Evolutionary conservation across 2,888 invertebrate species (phyloP), one percentile per base, ranked within the genome.

Genomic region (Epinotia bilunana): DNA sequence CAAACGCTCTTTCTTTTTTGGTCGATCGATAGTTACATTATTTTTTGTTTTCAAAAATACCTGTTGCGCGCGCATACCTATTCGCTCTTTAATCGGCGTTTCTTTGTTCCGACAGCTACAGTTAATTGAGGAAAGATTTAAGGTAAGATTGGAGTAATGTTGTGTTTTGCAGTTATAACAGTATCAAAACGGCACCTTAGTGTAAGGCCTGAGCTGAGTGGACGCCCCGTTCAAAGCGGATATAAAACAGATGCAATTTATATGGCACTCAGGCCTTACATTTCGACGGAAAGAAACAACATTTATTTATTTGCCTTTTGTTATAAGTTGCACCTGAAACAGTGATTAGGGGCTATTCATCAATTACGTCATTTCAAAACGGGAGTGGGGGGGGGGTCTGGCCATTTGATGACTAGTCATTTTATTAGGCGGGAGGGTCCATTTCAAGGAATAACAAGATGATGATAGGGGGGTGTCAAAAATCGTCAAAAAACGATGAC

Each of bases 11-110:
- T 1, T 23, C 1, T 23, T 18, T 16, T 46, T 2, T 12, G 18
- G 23, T 61, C 23, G 64, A 74, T 61, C 23, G 62, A 74, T 77
- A 77, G 73, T 78, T 74, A 73, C 78, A 77, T 78, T 13, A 46
- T 64, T 53, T 49, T 23, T 23, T 71, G 61, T 71, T 78, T 73
- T 69, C 28, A 58, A 61, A 53, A 64, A 68, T 23, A 63, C 39
- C 18, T 62, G 57, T 76, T 76, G 69, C 68, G 72, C 60, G 68
- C 39, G 43, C 58, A 20, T 9, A 46, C 12, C 28, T 20, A 55
- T 16, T 28, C 28, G 23, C 23, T 43, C 18, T 16, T 43, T 11
- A 4, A n/a, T 58, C 6, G 33, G 23, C 58, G 46, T 61, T 72
- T 68, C 39, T 33, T 73, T 68, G 61, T 12, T 73, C 43, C n/a